These are phyloP conservation scores for Priocnemis perturbator DNA, from an alignment of 2,888 invertebrate genomes.

Conservation along the genomic window DNA sequence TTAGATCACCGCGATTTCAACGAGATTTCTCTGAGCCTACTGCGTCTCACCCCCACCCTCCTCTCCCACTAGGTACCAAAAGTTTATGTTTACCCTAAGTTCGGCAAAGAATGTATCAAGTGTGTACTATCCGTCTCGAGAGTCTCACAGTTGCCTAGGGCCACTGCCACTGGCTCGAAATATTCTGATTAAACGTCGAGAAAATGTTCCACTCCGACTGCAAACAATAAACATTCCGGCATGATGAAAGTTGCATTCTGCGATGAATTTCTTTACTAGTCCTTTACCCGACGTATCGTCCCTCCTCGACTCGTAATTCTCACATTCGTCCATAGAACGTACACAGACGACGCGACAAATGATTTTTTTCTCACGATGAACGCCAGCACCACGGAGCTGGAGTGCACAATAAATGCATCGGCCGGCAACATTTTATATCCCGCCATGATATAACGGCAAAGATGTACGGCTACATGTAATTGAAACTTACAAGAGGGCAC, in stretches of 20 bases:
- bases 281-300: not conserved
- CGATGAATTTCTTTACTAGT: slow-evolving; percentile 26
- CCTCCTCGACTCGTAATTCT: no score
- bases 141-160: slow-evolving; percentile 52
- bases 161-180: slow-evolving; percentile 41
- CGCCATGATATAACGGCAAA: no score
- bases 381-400: no score
- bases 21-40: slow-evolving; percentile 8
- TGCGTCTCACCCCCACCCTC: slow-evolving; percentile 35
- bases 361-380: no score
- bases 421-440: no score
- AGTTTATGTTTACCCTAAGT: slow-evolving; percentile 57
- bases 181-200: slow-evolving; percentile 53
- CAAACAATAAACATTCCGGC: slow-evolving; percentile 53
- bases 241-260: slow-evolving; percentile 51
- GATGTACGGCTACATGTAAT: no score
- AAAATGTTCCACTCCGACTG: slow-evolving; percentile 32
- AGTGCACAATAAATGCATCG: no score
- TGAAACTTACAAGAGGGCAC: no score
- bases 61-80: slow-evolving; percentile 34
- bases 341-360: no score
- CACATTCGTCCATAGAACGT: no score
- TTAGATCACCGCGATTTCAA: slow-evolving; percentile 31
- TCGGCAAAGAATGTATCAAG: slow-evolving; percentile 56
- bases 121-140: slow-evolving; percentile 57